Base-by-base conservation (phyloP, 2,113 vertebrate species). In the Isichthys henryi region DNA sequence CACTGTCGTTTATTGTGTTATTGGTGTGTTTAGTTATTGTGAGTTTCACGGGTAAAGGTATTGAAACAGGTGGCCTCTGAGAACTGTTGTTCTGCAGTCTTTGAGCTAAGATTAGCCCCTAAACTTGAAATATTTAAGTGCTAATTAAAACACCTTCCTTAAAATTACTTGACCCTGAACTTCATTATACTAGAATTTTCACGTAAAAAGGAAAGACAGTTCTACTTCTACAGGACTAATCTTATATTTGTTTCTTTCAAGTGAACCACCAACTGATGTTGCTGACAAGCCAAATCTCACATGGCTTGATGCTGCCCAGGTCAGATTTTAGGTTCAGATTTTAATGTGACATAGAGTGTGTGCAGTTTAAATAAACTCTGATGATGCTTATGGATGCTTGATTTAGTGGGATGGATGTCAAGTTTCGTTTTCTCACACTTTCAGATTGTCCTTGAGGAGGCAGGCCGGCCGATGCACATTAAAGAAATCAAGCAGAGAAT, bases 401-500 rank as follows among this genome's bases (percentile, higher is more conserved):
- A 27, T 17, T 35, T 85, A 45, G 13, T 27, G 27, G 49, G 21
- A 56, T 27, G n/a, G 5, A 15, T 83, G 6, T 45, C 17, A 70
- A 50, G 19, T 86, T 62, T 53, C 27, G 53, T 82, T 83, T 11
- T 50, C 27, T 88, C 35, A 0, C 35, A 0, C 70, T 31, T 89
- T 62, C 80, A 97, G 96, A 96, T 96, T 49, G 95, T 97, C 13
- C 92, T 97, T 84, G 96, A 97, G 89, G 96, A 96, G 88, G 95
- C 95, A 1, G 96, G 96, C 31, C 93, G 95, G 11, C 96, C 96
- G 19, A 96, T 97, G 96, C 96, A 97, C 93, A 97, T 97, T 90
- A 97, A 96, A 89, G 96, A 97, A 91, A 97, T 97, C 62, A 97
- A 97, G 90, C 95, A 97, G 87, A 94, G 95, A 90, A 96, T 97